Percentiles rank a stretch among this genome's conserved stretches.
These are phyloP conservation scores for Teleogryllus oceanicus DNA, from an alignment of 2,888 invertebrate species.

Conservation along the genomic window DNA sequence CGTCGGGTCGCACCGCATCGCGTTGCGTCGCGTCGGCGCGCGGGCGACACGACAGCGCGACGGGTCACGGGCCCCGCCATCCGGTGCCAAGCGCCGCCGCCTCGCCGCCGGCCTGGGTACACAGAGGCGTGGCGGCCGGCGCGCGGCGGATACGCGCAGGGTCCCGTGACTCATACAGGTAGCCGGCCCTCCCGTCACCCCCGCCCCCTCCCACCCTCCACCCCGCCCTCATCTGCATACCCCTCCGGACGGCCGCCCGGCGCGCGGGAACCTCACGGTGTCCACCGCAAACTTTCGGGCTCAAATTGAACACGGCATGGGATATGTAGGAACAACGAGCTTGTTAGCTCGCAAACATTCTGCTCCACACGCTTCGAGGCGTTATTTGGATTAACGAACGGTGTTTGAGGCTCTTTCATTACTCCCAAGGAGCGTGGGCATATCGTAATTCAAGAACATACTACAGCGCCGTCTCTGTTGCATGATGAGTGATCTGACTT, in stretches of 20 bases:
- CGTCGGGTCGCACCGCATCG: no score
- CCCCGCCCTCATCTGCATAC: not conserved
- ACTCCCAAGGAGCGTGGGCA: not conserved
- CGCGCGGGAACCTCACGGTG: not conserved
- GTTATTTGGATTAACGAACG: not conserved
- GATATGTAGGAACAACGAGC: not conserved
- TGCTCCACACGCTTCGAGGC: not conserved
- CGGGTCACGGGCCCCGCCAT: no score
- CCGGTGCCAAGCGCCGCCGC: not conserved
- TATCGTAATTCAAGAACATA: no score
- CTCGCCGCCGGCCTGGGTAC: not conserved
- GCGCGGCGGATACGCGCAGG: not conserved
- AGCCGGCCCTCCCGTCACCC: not conserved
- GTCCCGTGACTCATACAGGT: not conserved
- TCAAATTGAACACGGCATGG: not conserved
- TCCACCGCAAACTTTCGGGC: not conserved
- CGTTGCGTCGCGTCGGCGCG: no score
- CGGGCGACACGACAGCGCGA: no score
- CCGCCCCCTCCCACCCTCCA: not conserved
- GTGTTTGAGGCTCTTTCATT: not conserved
- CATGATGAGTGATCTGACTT: no score
- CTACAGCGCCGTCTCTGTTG: no score
- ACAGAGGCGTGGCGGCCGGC: not conserved
- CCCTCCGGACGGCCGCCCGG: not conserved
- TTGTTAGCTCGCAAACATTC: constrained; percentile 9